These are phyloP conservation scores for Sebastiscus tertius DNA, from an alignment of 2,797 vertebrate genomes.

Conservation along the genomic window DNA sequence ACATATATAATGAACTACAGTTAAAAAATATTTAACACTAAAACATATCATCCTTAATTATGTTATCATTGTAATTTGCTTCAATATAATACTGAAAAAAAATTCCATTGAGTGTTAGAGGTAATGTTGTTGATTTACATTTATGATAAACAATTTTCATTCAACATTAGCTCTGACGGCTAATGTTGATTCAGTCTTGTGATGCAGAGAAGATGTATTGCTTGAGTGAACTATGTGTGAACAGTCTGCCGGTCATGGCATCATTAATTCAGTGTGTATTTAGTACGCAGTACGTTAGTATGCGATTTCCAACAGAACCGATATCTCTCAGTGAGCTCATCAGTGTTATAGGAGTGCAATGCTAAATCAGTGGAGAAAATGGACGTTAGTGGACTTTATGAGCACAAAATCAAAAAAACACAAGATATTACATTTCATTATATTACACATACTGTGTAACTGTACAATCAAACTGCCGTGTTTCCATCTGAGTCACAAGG, in stretches of 20 bases:
- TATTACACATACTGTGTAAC: too few relatives aligned
- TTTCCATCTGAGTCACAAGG: slow-evolving; percentile 1
- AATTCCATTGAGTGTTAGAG: too few relatives aligned
- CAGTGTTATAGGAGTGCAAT: neutral
- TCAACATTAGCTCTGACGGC: too few relatives aligned
- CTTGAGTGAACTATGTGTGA: neutral
- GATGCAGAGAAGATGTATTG: neutral
- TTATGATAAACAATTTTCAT: too few relatives aligned
- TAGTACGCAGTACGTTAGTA: neutral
- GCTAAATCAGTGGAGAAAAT: neutral
- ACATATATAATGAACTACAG: fast-evolving
- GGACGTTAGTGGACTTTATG: neutral
- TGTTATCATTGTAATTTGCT: too few relatives aligned
- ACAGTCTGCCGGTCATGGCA: neutral
- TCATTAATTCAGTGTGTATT: neutral
- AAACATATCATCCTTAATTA: too few relatives aligned
- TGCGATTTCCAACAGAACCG: fast-evolving
- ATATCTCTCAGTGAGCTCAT: too few relatives aligned
- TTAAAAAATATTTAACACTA: too few relatives aligned
- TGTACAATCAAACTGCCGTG: neutral
- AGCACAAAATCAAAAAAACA: neutral
- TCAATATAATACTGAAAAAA: too few relatives aligned
- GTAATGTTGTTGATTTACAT: too few relatives aligned
- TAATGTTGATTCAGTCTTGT: too few relatives aligned
- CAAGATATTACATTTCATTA: too few relatives aligned